phyloP scores from a whole-genome alignment of 2,888 invertebrate genomes.

The Morpho achilles region DNA sequence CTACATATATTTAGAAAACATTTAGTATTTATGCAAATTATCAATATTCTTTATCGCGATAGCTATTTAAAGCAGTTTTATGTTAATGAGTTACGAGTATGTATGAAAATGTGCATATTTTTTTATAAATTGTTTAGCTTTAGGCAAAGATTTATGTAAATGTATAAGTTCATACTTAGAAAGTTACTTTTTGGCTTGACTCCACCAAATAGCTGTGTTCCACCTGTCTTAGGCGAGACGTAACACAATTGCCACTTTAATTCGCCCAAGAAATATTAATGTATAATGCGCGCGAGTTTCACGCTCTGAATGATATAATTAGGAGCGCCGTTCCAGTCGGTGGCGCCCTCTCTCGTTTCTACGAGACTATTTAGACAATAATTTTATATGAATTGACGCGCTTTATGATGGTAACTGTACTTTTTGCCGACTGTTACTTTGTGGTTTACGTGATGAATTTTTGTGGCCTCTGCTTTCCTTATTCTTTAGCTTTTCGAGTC shows the following conservation, averaged over 20 bases:
- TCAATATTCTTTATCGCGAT: too few relatives aligned
- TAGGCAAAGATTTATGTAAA: too few relatives aligned
- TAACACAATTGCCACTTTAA: constrained; percentile 31
- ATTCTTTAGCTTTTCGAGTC: not conserved
- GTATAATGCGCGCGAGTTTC: constrained; percentile 50
- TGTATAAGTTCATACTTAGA: not conserved
- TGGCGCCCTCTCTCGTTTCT: constrained; percentile 60
- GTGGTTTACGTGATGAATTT: constrained; percentile 14
- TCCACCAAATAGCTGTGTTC: not conserved
- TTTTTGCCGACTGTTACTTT: constrained; percentile 22
- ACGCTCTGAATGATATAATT: constrained; percentile 75
- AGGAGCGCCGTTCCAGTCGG: constrained; percentile 68
- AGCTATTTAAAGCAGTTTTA: too few relatives aligned
- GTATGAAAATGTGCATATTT: too few relatives aligned
- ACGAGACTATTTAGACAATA: constrained; percentile 54
- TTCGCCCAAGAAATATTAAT: constrained; percentile 33
- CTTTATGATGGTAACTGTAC: constrained; percentile 33
- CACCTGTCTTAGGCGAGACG: constrained; percentile 16
- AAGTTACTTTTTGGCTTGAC: constrained; percentile 1
- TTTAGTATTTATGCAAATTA: too few relatives aligned
- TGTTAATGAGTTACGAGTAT: too few relatives aligned
- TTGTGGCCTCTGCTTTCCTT: constrained; percentile 15
- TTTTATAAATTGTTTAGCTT: too few relatives aligned
- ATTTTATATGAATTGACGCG: constrained; percentile 48
- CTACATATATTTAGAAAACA: too few relatives aligned